phyloP scores from a whole-genome alignment of 1,140 invertebrate genomes.

The Rhyzopertha dominica region DNA sequence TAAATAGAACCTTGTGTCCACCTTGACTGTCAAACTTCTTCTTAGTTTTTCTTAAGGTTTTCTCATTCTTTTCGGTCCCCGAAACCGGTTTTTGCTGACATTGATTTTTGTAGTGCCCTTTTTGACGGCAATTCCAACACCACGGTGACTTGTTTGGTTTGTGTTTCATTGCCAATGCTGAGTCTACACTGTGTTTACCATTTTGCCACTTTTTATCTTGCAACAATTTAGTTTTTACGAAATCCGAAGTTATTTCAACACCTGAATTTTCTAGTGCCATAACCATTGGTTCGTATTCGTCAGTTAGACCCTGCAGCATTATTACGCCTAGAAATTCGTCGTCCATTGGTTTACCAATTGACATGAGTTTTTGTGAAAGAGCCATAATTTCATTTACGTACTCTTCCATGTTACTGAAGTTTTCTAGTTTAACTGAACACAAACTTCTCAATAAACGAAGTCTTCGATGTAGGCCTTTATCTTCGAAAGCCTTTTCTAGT shows the following conservation, averaged over 20 bases:
- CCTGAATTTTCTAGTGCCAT: conserved; percentile 40
- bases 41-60: background rate
- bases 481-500: conserved; percentile 19
- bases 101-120: conserved; percentile 24
- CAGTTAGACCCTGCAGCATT: conserved; percentile 30
- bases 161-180: conserved; percentile 5
- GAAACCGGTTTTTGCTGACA: too few species aligned
- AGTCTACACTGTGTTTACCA: conserved; percentile 10
- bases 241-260: conserved; percentile 29
- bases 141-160: conserved; percentile 12
- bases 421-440: conserved; percentile 20
- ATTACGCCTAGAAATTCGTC: conserved; percentile 29
- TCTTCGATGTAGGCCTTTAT: conserved; percentile 15
- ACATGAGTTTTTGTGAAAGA: conserved; percentile 4
- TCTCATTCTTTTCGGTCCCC: conserved; percentile 5
- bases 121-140: conserved; percentile 21
- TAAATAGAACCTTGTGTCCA: conserved; percentile 8
- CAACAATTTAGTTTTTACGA: conserved; percentile 37
- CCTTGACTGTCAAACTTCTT: conserved; percentile 2
- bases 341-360: conserved; percentile 27
- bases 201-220: conserved; percentile 35
- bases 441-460: conserved; percentile 12
- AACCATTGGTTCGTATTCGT: conserved; percentile 37
- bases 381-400: conserved; percentile 19
- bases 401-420: conserved; percentile 15